Percentiles rank a stretch among this genome's conserved stretches.
Conservation (phyloP, 1,140 invertebrate species). For the Diorhabda elongata region DNA sequence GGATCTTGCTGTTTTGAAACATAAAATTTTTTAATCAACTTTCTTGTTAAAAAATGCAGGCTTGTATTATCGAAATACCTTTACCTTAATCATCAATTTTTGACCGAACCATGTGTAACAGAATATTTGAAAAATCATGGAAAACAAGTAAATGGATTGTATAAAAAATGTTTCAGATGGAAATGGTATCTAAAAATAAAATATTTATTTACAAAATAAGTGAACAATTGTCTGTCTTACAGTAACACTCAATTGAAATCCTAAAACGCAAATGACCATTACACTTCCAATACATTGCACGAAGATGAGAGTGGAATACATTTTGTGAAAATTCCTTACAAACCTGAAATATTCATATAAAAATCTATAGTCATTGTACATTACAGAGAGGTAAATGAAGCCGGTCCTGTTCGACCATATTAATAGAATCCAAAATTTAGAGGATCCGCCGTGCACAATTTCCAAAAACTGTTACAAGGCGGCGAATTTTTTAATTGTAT, state of each 20-base stretch:
- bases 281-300: slow-evolving; percentile 1
- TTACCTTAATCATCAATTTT: neutral
- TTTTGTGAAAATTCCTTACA: neutral
- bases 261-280: neutral
- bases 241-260: neutral
- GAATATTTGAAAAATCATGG: neutral
- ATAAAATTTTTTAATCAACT: no score
- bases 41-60: no score
- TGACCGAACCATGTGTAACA: neutral
- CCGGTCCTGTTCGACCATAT: no score
- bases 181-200: neutral
- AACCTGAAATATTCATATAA: neutral
- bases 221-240: neutral
- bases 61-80: no score
- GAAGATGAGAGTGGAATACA: neutral
- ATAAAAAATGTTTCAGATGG: neutral
- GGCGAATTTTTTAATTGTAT: no score
- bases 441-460: no score
- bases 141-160: neutral
- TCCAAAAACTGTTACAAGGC: no score
- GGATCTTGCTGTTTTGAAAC: no score
- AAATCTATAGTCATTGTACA: no score
- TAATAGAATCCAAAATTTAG: no score
- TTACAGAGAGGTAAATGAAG: no score
- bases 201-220: no score